phyloP scores from a whole-genome alignment of 2,113 vertebrate genomes.

The Brachirus orientalis region DNA sequence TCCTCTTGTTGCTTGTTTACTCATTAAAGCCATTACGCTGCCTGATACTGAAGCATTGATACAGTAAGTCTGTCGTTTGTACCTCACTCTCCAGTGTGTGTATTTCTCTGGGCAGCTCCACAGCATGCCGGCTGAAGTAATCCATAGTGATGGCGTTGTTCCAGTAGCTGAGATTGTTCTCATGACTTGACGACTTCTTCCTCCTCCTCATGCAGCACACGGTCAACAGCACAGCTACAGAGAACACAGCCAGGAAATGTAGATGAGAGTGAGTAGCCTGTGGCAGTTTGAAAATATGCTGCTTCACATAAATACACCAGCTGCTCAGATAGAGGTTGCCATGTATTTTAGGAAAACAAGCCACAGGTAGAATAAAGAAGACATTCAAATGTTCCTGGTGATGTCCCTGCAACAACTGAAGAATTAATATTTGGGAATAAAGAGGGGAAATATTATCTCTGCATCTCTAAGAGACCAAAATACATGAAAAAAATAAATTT shows the following conservation, averaged over 20 bases:
- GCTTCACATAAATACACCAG: slow-evolving; percentile 43
- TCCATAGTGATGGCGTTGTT: slow-evolving; percentile 99
- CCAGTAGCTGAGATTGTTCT: slow-evolving; percentile 99
- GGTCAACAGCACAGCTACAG: slow-evolving; percentile 92
- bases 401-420: neutral
- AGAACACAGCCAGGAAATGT: slow-evolving; percentile 38
- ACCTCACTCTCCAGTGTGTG: slow-evolving; percentile 97
- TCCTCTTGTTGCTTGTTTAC: slow-evolving; percentile 43
- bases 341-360: slow-evolving; percentile 17
- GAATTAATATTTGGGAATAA: neutral
- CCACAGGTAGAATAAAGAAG: slow-evolving; percentile 8
- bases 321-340: slow-evolving; percentile 16
- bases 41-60: slow-evolving; percentile 30
- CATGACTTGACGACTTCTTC: slow-evolving; percentile 94
- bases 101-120: slow-evolving; percentile 95
- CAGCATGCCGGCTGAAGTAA: slow-evolving; percentile 97
- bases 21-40: slow-evolving; percentile 55
- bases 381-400: neutral
- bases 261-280: neutral
- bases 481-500: neutral
- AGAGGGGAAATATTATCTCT: neutral
- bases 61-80: slow-evolving; percentile 45
- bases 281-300: neutral
- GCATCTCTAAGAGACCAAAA: slow-evolving; percentile 1
- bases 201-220: slow-evolving; percentile 96